Conservation (phyloP, 2,888 invertebrate species). For the Hydrotaea diabolus region DNA sequence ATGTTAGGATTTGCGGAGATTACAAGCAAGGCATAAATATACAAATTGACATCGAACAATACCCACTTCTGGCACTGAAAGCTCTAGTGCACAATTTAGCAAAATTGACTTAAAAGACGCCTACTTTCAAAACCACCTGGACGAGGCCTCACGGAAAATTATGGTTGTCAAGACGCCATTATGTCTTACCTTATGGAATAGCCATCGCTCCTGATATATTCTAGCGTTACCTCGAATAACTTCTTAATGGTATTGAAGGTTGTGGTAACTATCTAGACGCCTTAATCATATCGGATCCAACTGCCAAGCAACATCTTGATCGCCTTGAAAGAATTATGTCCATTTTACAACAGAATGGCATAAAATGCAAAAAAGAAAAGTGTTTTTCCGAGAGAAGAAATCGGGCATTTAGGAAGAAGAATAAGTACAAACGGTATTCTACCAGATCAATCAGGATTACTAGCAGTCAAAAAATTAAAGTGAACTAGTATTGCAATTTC, state of each 20-base stretch:
- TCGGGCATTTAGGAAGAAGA: not conserved
- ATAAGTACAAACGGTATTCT: not conserved
- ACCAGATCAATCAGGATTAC: not conserved
- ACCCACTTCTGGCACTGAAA: slow-evolving; percentile 70
- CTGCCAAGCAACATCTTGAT: slow-evolving; percentile 68
- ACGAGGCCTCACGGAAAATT: slow-evolving; percentile 70
- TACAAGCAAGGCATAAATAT: slow-evolving; percentile 69
- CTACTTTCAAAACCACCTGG: slow-evolving; percentile 75
- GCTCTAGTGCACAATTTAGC: slow-evolving; percentile 68
- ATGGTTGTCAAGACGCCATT: slow-evolving; percentile 75
- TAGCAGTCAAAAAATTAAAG: slow-evolving; percentile 17
- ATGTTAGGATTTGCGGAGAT: slow-evolving; percentile 69
- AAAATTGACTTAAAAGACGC: slow-evolving; percentile 71
- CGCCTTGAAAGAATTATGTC: no score
- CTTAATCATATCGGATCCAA: slow-evolving; percentile 68
- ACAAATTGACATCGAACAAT: slow-evolving; percentile 68
- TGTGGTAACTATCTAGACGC: slow-evolving; percentile 72
- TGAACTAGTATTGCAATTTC: not conserved
- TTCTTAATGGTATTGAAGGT: slow-evolving; percentile 71
- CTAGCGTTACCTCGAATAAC: slow-evolving; percentile 74
- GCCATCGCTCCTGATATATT: slow-evolving; percentile 73
- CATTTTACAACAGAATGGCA: no score
- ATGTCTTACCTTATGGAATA: slow-evolving; percentile 77
- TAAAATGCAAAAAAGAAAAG: no score
- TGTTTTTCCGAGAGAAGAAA: not conserved